phyloP scores from a whole-genome alignment of 2,113 vertebrate species.

The Ammodytes marinus region DNA sequence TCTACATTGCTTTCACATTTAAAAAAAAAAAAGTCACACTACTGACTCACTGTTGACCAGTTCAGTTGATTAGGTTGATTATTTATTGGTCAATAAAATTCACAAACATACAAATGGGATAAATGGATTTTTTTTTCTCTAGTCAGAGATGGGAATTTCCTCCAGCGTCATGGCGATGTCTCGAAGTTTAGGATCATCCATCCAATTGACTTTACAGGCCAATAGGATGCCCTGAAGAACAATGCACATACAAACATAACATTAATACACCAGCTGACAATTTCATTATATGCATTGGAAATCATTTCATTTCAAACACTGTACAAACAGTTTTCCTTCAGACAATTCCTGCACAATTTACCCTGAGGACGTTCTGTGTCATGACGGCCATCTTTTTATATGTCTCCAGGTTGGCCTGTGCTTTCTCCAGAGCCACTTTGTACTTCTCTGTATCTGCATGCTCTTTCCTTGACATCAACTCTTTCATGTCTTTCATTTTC shows the following conservation, averaged over 20 bases:
- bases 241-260: neutral
- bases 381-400: slow-evolving; percentile 81
- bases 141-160: slow-evolving; percentile 76
- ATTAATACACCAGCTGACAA: neutral
- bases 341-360: slow-evolving; percentile 34
- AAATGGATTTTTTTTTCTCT: neutral
- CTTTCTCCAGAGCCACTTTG: slow-evolving; percentile 77
- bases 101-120: neutral
- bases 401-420: slow-evolving; percentile 76
- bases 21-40: neutral
- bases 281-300: neutral
- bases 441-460: slow-evolving; percentile 75
- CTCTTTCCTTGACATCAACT: slow-evolving; percentile 73
- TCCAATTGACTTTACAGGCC: slow-evolving; percentile 84
- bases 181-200: slow-evolving; percentile 82
- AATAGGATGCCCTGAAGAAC: slow-evolving; percentile 80
- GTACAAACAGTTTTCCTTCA: neutral
- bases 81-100: slow-evolving; percentile 21
- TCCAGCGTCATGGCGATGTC: slow-evolving; percentile 82
- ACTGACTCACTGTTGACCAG: too few relatives aligned
- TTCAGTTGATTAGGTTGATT: neutral
- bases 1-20: neutral
- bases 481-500: slow-evolving; percentile 80
- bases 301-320: neutral
- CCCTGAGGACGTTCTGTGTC: slow-evolving; percentile 84